These are phyloP conservation scores for Notiomystis cincta DNA, from an alignment of 2,113 vertebrate species.

Conservation along the genomic window DNA sequence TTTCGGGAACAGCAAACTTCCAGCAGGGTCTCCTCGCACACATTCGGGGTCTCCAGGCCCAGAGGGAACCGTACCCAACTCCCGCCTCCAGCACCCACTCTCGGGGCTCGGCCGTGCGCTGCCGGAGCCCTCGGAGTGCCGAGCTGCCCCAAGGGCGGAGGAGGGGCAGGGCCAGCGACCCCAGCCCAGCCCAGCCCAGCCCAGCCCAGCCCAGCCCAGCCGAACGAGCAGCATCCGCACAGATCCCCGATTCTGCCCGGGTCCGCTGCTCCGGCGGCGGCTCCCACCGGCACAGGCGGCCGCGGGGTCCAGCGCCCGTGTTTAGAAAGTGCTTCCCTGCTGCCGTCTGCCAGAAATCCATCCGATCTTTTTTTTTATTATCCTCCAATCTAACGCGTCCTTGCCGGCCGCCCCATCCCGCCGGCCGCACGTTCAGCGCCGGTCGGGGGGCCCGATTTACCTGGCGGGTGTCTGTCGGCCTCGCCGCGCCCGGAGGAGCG, in stretches of 20 bases:
- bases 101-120: not conserved
- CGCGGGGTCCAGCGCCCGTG: not conserved
- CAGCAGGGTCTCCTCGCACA: not conserved
- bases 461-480: not conserved
- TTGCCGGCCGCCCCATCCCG: not conserved
- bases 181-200: not conserved
- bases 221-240: not conserved
- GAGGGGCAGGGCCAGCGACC: not conserved
- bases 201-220: not conserved
- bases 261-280: not conserved
- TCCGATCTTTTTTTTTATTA: not conserved
- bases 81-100: not conserved
- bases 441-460: not conserved
- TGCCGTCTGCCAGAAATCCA: conserved; percentile 62
- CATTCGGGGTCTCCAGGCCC: not conserved
- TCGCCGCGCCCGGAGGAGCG: not conserved
- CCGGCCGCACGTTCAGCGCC: conserved; percentile 14
- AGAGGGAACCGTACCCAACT: fast-evolving
- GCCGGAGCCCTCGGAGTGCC: not conserved
- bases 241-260: not conserved
- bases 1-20: not conserved
- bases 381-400: conserved; percentile 25
- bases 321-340: conserved; percentile 40
- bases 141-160: not conserved
- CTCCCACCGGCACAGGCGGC: not conserved